Percentiles rank a stretch among this genome's conserved stretches.
Conservation (phyloP, 2,113 vertebrate species). For the Geococcyx californianus region DNA sequence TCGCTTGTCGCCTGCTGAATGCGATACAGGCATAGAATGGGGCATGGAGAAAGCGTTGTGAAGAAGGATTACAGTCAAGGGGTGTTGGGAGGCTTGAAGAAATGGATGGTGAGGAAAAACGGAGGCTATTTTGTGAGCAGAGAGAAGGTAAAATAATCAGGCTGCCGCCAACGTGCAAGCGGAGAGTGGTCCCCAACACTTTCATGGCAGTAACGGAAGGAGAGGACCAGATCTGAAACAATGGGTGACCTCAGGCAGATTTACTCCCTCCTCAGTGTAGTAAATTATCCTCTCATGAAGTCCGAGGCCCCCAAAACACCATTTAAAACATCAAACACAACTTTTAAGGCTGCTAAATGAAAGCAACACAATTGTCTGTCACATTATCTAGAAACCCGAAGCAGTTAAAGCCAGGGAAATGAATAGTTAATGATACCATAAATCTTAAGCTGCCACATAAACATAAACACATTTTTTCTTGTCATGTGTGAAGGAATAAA, state of each 20-base stretch:
- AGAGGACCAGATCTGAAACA: background rate
- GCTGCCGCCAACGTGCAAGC: background rate
- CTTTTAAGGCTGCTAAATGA: background rate
- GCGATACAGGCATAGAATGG: background rate
- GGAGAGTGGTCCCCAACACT: fast-evolving
- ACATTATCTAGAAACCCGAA: background rate
- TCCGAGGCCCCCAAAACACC: background rate
- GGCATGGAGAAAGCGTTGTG: background rate
- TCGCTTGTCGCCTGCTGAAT: background rate
- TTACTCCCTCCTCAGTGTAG: background rate
- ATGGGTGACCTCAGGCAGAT: background rate
- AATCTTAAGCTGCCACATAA: background rate
- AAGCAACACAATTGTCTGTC: background rate
- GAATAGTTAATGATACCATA: conserved; percentile 35
- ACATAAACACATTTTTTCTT: conserved; percentile 30
- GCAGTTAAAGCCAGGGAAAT: background rate
- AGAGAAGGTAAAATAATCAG: background rate
- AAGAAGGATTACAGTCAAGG: background rate
- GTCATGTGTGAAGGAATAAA: background rate
- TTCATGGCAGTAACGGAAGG: background rate
- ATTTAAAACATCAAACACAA: background rate
- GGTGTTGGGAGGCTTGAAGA: background rate
- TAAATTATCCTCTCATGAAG: background rate
- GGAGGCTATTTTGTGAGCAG: background rate
- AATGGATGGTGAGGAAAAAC: background rate